These are phyloP conservation scores for Proteles cristata DNA, from an alignment of 2,113 vertebrate genomes.

Conservation along the genomic window DNA sequence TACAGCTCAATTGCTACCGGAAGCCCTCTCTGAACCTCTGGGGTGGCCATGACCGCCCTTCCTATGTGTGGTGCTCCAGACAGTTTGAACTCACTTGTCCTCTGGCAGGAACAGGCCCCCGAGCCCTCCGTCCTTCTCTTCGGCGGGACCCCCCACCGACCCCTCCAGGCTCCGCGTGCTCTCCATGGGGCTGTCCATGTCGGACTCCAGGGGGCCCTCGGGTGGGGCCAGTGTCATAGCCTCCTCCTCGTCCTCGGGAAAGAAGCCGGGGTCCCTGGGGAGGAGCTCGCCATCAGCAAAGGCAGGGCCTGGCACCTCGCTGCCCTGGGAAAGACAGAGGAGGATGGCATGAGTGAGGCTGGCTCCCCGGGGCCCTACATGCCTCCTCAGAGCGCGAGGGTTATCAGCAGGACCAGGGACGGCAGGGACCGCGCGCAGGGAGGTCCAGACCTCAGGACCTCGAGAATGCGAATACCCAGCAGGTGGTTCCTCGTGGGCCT, in stretches of 20 bases:
- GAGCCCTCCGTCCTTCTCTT: constrained; percentile 89
- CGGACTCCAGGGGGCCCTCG: constrained; percentile 90
- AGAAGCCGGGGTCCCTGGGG: constrained; percentile 86
- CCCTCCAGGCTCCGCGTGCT: constrained; percentile 91
- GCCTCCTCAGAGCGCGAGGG: background rate
- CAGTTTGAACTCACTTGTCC: constrained; percentile 91
- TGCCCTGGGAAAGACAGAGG: constrained; percentile 82
- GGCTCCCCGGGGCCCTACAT: background rate
- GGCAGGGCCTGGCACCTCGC: constrained; percentile 83
- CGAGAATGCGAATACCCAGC: background rate
- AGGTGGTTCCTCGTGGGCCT: background rate
- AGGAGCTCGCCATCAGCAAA: constrained; percentile 90
- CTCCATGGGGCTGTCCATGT: constrained; percentile 95
- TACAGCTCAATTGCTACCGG: accelerated
- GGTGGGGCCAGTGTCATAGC: constrained; percentile 87
- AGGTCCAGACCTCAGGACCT: background rate
- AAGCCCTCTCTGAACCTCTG: background rate
- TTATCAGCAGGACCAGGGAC: accelerated
- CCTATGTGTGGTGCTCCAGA: background rate
- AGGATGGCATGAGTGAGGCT: background rate
- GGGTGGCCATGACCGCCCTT: background rate
- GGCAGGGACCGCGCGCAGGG: accelerated
- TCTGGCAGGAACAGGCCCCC: constrained; percentile 90
- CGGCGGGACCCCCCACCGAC: constrained; percentile 83
- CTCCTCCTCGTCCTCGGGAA: constrained; percentile 88